Conservation (phyloP, 1,140 invertebrate species). For the Pachypeltis micranthus region DNA sequence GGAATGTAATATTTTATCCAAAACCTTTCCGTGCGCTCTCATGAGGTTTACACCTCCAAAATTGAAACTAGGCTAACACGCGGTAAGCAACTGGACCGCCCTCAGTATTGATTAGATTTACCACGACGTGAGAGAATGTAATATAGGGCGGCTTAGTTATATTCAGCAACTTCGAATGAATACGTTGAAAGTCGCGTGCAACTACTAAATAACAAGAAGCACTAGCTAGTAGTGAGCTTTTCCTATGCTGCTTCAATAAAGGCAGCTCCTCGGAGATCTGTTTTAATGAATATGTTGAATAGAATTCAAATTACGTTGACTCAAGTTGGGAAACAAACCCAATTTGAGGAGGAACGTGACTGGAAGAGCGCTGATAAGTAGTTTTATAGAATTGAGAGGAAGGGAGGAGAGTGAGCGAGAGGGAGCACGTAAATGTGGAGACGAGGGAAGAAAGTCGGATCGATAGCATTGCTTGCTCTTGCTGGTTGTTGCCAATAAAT, state of each 20-base stretch:
- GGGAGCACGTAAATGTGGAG: too few species aligned
- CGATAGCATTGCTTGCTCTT: constrained; percentile 6
- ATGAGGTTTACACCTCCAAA: too few species aligned
- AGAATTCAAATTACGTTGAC: constrained; percentile 9
- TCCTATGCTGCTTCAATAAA: too few species aligned
- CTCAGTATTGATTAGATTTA: too few species aligned
- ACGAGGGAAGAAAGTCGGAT: neutral
- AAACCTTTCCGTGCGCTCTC: too few species aligned
- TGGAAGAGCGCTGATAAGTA: constrained; percentile 6
- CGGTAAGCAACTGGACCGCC: too few species aligned
- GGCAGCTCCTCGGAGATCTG: neutral
- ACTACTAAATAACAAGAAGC: constrained; percentile 1
- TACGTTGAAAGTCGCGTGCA: too few species aligned
- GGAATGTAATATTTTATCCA: too few species aligned
- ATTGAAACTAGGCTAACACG: too few species aligned
- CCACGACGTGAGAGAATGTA: too few species aligned
- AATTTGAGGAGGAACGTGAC: constrained; percentile 9
- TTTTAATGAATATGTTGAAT: constrained; percentile 6
- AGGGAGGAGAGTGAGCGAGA: neutral
- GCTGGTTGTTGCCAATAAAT: constrained; percentile 8
- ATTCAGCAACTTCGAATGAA: too few species aligned
- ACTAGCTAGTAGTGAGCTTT: neutral
- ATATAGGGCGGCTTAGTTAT: too few species aligned
- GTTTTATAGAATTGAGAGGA: constrained; percentile 1
- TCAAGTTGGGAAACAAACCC: constrained; percentile 8